Percentiles rank a stretch among this genome's conserved stretches.
Conservation (phyloP, 2,888 invertebrate genomes). For the Galerucella calmariensis region DNA sequence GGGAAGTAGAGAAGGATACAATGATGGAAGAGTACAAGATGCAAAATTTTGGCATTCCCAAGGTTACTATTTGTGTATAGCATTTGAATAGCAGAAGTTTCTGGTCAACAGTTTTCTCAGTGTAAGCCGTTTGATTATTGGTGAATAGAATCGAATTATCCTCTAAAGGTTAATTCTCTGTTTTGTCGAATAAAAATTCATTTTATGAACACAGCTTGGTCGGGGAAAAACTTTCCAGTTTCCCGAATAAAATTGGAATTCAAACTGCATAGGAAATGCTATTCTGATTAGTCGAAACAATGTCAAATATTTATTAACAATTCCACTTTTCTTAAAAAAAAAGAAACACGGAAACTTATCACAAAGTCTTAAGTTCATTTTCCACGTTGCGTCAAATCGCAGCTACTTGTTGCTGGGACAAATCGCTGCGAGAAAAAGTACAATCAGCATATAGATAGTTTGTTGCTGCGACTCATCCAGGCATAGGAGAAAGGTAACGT, state of each 20-base stretch:
- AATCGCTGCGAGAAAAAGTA: too few species aligned
- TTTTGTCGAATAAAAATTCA: neutral
- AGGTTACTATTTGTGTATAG: too few species aligned
- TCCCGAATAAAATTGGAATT: constrained; percentile 13
- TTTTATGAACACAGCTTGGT: neutral
- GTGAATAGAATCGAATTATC: constrained; percentile 22
- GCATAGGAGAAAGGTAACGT: too few species aligned
- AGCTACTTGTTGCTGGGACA: too few species aligned
- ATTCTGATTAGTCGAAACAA: constrained; percentile 1
- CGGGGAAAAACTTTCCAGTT: neutral
- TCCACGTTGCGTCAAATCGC: too few species aligned
- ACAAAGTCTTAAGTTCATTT: neutral
- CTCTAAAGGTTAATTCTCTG: constrained; percentile 11
- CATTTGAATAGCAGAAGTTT: neutral
- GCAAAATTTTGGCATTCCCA: too few species aligned
- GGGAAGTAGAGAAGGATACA: too few species aligned
- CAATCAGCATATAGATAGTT: too few species aligned
- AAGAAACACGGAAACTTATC: neutral
- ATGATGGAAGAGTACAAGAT: too few species aligned
- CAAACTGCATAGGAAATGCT: constrained; percentile 7
- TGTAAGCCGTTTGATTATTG: constrained; percentile 18
- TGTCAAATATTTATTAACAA: neutral
- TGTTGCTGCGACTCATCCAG: too few species aligned
- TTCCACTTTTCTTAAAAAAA: neutral
- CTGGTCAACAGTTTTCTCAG: neutral